phyloP scores from a whole-genome alignment of 1,140 invertebrate genomes.

The Caenorhabditis inopinata region DNA sequence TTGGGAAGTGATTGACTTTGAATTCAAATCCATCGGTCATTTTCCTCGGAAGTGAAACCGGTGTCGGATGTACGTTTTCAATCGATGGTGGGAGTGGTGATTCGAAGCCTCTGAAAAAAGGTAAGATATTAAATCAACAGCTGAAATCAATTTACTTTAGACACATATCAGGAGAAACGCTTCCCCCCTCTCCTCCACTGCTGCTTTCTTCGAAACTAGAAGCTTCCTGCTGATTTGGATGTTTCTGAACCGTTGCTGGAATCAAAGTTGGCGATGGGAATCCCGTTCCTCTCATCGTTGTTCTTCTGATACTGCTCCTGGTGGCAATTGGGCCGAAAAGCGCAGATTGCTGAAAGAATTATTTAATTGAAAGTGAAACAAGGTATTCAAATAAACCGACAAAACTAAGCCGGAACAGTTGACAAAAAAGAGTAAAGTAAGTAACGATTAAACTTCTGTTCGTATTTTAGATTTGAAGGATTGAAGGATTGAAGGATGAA shows the following conservation, averaged over 20 bases:
- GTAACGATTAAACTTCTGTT: no score
- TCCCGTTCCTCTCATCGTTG: conserved; percentile 1
- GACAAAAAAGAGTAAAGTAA: no score
- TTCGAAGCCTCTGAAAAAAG: not conserved
- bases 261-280: not conserved
- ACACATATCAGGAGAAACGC: not conserved
- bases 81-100: not conserved
- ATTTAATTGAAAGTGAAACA: not conserved
- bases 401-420: no score
- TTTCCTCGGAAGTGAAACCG: not conserved
- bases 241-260: not conserved
- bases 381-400: no score
- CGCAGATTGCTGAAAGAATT: not conserved
- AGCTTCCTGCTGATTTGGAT: not conserved
- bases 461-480: no score
- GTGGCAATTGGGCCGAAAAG: conserved; percentile 14
- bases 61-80: not conserved
- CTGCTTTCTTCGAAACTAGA: conserved; percentile 14
- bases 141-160: not conserved
- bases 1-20: not conserved
- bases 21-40: not conserved
- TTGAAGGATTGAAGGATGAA: no score
- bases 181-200: not conserved
- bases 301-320: not conserved
- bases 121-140: no score